Base-by-base conservation (phyloP, 2,113 vertebrate species). In the Urocolius indicus region DNA sequence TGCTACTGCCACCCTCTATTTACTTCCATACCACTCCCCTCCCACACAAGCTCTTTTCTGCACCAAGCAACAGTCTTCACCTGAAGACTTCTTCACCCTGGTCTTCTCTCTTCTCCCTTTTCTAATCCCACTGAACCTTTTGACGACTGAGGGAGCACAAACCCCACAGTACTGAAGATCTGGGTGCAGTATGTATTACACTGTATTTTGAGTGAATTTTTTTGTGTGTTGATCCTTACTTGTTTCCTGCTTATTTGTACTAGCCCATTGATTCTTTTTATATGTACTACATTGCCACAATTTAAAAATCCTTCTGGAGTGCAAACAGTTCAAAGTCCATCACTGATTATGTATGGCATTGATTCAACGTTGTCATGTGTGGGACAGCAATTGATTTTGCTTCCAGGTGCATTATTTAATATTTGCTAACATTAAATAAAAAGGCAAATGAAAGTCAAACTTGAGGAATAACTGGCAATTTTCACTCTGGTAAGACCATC, bases 381-480 rank as follows among this genome's bases (percentile, higher is more conserved):
- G 38, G 38, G 38, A 12, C 38, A 41, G 38, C 38, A 41, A 41
- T 41, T 41, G 17, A 5, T 45, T 48, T 58, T 16, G 36, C 7
- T 41, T 65, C 16, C 41, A 62, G 18, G 26, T 51, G 34, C 14
- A 20, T 75, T 51, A 51, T 23, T 87, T 79, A 51, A 17, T 67
- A 51, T 55, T 59, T 75, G 36, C 48, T 19, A 74, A 10, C 15
- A 2, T 1, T 8, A 55, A 91, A 58, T 20, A 26, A 76, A 72
- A 74, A 71, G 3, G 26, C 23, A 75, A 9, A 34, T 1, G 6
- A 48, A 69, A 30, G 24, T 41, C 20, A 51, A 71, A 48, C 14
- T 13, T 0, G 4, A 51, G 17, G 6, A 34, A 24, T 15, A 48
- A 43, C 1, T 3, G 1, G 16, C 13, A 29, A 17, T 19, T 43